Conservation (phyloP, 2,797 vertebrate genomes). For the Micrastur ruficollis region DNA sequence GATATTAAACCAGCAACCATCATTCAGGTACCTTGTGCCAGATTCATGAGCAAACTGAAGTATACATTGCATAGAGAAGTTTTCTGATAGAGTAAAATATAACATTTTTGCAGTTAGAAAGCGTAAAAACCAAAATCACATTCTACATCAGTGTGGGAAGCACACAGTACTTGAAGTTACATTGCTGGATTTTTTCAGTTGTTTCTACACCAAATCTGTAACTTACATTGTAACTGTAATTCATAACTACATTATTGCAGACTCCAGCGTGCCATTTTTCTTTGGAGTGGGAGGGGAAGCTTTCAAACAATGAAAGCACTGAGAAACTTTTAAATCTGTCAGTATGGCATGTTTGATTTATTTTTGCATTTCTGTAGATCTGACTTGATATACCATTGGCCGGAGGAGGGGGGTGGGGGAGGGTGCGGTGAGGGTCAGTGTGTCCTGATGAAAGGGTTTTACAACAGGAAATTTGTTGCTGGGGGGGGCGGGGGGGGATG, state of each 20-base stretch:
- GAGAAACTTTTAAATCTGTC: not conserved
- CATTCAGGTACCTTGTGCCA: not conserved
- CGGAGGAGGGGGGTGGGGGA: too few relatives aligned
- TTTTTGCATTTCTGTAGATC: not conserved
- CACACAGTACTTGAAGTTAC: not conserved
- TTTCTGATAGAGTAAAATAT: not conserved
- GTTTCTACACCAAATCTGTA: not conserved
- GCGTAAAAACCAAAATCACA: fast-evolving
- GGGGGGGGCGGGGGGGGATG: too few relatives aligned
- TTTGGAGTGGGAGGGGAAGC: not conserved
- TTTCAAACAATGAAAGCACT: not conserved
- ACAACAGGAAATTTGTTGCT: not conserved
- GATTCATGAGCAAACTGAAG: not conserved
- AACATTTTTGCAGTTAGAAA: not conserved
- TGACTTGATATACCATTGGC: not conserved
- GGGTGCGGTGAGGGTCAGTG: too few relatives aligned
- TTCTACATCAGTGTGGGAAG: not conserved
- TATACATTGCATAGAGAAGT: not conserved
- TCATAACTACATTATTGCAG: fast-evolving
- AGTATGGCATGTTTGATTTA: not conserved
- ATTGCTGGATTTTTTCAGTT: not conserved
- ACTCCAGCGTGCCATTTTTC: not conserved
- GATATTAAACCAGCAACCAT: not conserved
- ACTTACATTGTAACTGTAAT: not conserved
- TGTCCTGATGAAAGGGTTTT: not conserved